Evolutionary conservation across 2,888 invertebrate species (phyloP), one percentile per base, ranked within the genome.

Genomic region (Brachypalpus laphriformis): DNA sequence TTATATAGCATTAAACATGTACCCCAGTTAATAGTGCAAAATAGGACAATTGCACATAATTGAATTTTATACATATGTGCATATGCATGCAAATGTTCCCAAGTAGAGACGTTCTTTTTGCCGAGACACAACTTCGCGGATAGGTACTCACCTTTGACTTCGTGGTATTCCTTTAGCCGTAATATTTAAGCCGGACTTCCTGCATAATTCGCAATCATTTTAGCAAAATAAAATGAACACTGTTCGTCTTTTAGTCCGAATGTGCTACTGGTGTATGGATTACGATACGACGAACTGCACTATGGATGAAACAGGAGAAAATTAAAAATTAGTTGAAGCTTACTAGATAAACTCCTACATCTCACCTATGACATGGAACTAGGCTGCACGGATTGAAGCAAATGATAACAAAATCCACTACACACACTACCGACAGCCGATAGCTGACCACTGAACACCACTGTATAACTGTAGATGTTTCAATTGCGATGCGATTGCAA

Each of bases 401-500:
- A 59, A 49, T 49, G n/a, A 71, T 37, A 61, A 71, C 61, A 54
- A 65, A 37, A 40, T 42, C 31, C 18, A 65, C 20, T n/a, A 47
- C 28, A 59, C 65, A 51, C 37, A 11, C 25, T 2, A 6, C 40
- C 2, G 1, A 9, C 6, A 20, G 11, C 40, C 2, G 1, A 9
- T 14, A 20, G 28, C 7, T 9, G 28, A 40, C 66, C 14, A 28
- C 37, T 57, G 28, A 65, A 63, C 42, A 4, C 40, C 42, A 71
- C 34, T 9, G 71, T 76, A n/a, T n/a, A 82, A 82, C 45, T 66
- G 59, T 71, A 71, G 65, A 65, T 65, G 45, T 14, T 61, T 45
- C 22, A 5, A 4, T 25, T n/a, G n/a, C n/a, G n/a, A n/a, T n/a
- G n/a, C n/a, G 31, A 61, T 68, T 72, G 56, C 34, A 6, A 66